Evolutionary conservation across 2,888 invertebrate species (phyloP), one percentile per base, ranked within the genome.

Genomic region (Hybos culiciformis): DNA sequence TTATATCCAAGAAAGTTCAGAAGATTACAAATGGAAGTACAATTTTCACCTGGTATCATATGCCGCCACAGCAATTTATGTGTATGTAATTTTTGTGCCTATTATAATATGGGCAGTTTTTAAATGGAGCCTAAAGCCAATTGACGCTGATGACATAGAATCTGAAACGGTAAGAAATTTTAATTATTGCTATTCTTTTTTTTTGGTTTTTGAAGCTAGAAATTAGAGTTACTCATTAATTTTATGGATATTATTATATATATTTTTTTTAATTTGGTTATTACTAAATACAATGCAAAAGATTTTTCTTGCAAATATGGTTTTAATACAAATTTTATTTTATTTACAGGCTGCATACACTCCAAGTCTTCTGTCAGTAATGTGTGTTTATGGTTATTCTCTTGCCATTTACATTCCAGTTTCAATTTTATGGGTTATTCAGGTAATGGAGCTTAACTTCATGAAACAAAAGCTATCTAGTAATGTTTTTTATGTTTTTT

Each of bases 351-450:
- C 69, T 9, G 62, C 70, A 17, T 68, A 70, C 21, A 67, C 73
- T 1, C 80, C 82, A 17, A 74, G 81, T 17, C 71, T 90, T 59
- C 71, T 94, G 52, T 90, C 96, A 51, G 72, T 96, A 9, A 75
- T 96, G 59, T 94, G 93, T 62, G 73, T 94, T 9, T 97, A 96
- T 59, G 97, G 96, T 8, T 97, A 97, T 66, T 93, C 93, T 0
- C 70, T 97, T 37, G 79, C 90, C 24, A 86, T 94, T 56, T 97
- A 91, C 67, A 79, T 97, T 56, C 96, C 96, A 5, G 83, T 92
- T 8, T 86, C 93, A 3, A 77, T 94, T 50, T 69, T 96, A 32
- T 94, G 93, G 91, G 80, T 88, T 0, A 84, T 96, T 54, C 85
- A 82, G 63, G 73, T 79, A 42, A 56, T 52, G 8, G 17, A 39